Conservation (phyloP, 2,113 vertebrate genomes). For the Sceloporus tristichus region DNA sequence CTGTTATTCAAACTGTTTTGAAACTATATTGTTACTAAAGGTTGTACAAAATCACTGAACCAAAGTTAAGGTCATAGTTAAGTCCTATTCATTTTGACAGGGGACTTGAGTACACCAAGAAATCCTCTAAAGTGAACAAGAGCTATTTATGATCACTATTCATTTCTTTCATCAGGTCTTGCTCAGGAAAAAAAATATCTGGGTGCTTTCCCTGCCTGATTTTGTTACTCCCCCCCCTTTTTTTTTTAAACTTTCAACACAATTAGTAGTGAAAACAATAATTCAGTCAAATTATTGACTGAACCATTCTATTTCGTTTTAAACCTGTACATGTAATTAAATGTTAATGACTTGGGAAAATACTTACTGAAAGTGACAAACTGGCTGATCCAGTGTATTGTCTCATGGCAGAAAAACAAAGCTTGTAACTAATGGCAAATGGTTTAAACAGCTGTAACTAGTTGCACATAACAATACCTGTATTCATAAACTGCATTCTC, state of each 20-base stretch:
- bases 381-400: background rate
- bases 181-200: background rate
- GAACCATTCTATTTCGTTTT: background rate
- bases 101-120: background rate
- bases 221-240: background rate
- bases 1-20: background rate
- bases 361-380: background rate
- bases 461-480: background rate
- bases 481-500: background rate
- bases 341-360: background rate
- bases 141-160: background rate
- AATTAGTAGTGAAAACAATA: too few species aligned
- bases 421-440: background rate
- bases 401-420: background rate
- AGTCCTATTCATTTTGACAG: background rate
- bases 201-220: background rate
- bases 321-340: background rate
- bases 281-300: background rate
- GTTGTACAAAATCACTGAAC: too few species aligned
- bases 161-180: background rate
- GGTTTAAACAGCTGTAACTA: background rate
- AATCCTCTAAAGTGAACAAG: background rate
- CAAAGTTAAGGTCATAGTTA: background rate
- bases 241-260: background rate
- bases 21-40: background rate